A percentile compares a stretch with the other conserved stretches of the same genome.
These are phyloP conservation scores for Hoplodrina blanda DNA, from an alignment of 2,888 invertebrate genomes.

Conservation along the genomic window DNA sequence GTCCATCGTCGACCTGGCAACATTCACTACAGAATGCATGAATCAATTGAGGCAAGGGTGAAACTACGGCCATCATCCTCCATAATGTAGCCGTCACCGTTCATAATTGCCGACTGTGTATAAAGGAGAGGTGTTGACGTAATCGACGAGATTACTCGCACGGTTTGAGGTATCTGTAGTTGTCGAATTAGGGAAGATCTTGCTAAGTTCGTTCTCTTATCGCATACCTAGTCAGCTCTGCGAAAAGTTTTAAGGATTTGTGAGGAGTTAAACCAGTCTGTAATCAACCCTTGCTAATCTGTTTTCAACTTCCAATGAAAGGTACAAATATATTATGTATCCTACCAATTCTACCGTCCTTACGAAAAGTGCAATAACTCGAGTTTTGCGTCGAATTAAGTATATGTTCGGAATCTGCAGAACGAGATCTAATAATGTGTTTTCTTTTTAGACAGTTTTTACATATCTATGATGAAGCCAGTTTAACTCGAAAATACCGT, in stretches of 20 bases:
- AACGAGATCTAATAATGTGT: too few species aligned
- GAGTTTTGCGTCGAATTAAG: too few species aligned
- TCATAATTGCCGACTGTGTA: conserved; percentile 13
- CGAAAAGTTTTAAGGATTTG: conserved; percentile 3
- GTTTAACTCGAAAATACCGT: too few species aligned
- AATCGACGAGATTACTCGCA: conserved; percentile 23
- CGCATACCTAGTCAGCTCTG: background rate
- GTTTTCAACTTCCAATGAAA: background rate
- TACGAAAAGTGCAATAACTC: too few species aligned
- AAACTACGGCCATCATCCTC: conserved; percentile 28
- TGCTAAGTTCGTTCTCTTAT: background rate
- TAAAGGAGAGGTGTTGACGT: conserved; percentile 21
- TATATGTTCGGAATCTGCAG: too few species aligned
- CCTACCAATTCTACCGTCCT: too few species aligned
- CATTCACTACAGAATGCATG: conserved; percentile 50
- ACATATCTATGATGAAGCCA: too few species aligned
- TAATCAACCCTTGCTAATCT: background rate
- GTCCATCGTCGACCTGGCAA: conserved; percentile 14
- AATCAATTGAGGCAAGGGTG: conserved; percentile 45
- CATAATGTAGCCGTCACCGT: conserved; percentile 37
- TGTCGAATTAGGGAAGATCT: conserved; percentile 13
- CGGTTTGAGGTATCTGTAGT: conserved; percentile 1
- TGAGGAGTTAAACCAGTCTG: background rate
- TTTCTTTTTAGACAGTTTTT: too few species aligned
- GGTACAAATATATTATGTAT: background rate